Conservation (phyloP, 1,140 invertebrate species). For the Vollenhovia emeryi region DNA sequence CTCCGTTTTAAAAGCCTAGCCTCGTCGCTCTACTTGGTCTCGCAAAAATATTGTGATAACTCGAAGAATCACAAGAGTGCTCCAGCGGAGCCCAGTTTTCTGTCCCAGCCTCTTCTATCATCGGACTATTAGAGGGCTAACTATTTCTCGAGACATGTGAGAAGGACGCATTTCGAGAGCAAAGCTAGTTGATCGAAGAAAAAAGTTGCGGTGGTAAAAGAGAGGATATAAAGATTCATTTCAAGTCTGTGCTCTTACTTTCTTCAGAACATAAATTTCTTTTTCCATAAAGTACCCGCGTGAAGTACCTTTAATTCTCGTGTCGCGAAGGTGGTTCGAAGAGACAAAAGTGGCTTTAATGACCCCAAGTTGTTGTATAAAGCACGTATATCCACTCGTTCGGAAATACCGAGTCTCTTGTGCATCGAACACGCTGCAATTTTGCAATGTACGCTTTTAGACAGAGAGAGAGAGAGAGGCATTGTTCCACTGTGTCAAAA, state of each 20-base stretch:
- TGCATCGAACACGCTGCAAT: slow-evolving; percentile 20
- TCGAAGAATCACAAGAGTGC: slow-evolving; percentile 59
- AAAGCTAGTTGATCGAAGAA: background rate
- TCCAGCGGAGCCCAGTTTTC: slow-evolving; percentile 24
- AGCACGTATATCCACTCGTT: slow-evolving; percentile 7
- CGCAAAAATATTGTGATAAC: slow-evolving; percentile 75
- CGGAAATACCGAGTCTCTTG: slow-evolving; percentile 1
- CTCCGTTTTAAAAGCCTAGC: slow-evolving; percentile 57
- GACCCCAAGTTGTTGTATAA: slow-evolving; percentile 37
- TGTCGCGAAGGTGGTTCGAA: background rate
- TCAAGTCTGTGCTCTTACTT: background rate
- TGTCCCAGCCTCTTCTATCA: slow-evolving; percentile 46
- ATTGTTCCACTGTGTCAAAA: slow-evolving; percentile 70
- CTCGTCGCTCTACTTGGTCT: slow-evolving; percentile 55
- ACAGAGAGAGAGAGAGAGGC: slow-evolving; percentile 64
- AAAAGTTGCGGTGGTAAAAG: background rate
- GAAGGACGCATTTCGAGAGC: background rate
- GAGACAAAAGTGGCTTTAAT: background rate
- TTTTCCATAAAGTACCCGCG: background rate
- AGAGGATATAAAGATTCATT: background rate
- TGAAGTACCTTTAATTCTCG: background rate
- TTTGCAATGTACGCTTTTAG: slow-evolving; percentile 45
- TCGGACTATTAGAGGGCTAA: background rate
- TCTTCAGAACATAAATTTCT: background rate
- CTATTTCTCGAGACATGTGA: background rate